Evolutionary conservation across 2,113 vertebrate genomes (phyloP), one percentile per base, ranked within the genome.

Genomic region (Neodon shergylaensis): DNA sequence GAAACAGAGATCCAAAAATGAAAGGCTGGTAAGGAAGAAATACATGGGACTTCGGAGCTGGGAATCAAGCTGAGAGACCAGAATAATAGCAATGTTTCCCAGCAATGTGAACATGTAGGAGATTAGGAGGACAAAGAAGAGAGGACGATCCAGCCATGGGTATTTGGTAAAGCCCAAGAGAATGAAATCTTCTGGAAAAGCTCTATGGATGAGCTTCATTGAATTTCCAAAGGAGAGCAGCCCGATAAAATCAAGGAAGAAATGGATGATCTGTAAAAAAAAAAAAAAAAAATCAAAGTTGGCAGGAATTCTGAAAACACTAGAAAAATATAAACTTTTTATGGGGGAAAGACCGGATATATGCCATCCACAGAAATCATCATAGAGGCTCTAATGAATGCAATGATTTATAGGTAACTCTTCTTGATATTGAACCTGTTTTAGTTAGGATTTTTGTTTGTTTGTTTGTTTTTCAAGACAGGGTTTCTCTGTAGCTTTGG

Each of bases 11-110:
- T 96, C 95, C 89, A 96, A 58, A 73, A 95, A 85, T 28, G 94
- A 95, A 92, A 96, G 95, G 96, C 95, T 90, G 42, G 73, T 95
- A 63, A 96, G 96, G 28, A 96, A 95, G 88, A 94, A 95, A 63
- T 97, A 96, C 95, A 96, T 94, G 49, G 97, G 91, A 66, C 66
- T 95, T 70, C 73, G 94, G 28, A 97, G 96, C 39, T 92, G 95
- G 66, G 78, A 73, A 79, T 97, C 94, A 1, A 94, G 22, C 44
- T 89, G 96, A 76, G 93, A 96, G 13, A 95, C 63, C 39, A 95
- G 88, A 77, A 92, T 95, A 66, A 96, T 92, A 61, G 91, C 91
- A 72, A 58, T 73, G 54, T 95, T 96, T 90, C 91, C 96, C 79
- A 94, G 49, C 22, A 95, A 3, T 8, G 95, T 97, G 68, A 94